phyloP scores from a whole-genome alignment of 2,888 invertebrate genomes.

The Drosophila paracracens region DNA sequence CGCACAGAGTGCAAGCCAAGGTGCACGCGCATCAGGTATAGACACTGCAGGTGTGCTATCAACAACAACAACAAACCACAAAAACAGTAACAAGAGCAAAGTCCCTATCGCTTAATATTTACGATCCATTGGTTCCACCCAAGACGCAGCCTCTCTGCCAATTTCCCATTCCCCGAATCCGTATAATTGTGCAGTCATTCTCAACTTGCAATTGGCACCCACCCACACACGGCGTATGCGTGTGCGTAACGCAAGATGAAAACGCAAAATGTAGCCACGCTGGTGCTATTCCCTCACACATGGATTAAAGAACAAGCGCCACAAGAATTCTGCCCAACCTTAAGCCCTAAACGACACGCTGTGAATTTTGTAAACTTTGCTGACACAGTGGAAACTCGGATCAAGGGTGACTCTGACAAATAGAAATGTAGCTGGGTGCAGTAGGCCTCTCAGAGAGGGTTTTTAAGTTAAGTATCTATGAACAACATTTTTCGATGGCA shows the following conservation, averaged over 20 bases:
- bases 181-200: constrained; percentile 76
- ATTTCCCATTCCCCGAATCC: constrained; percentile 15
- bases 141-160: constrained; percentile 46
- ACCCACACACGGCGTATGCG: constrained; percentile 52
- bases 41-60: constrained; percentile 36
- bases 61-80: constrained; percentile 27
- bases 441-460: constrained; percentile 11
- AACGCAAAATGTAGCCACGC: constrained; percentile 54
- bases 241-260: constrained; percentile 68
- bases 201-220: constrained; percentile 27
- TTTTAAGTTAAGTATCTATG: constrained; percentile 7
- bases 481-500: constrained; percentile 3
- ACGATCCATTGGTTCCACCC: constrained; percentile 73
- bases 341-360: constrained; percentile 33
- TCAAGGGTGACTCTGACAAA: constrained; percentile 33
- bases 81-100: constrained; percentile 17
- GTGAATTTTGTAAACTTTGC: constrained; percentile 54
- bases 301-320: constrained; percentile 52
- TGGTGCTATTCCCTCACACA: constrained; percentile 12
- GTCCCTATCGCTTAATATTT: constrained; percentile 60
- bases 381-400: constrained; percentile 48
- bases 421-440: constrained; percentile 14
- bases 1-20: constrained; percentile 29
- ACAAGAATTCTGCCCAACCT: constrained; percentile 35
- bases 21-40: constrained; percentile 42